Evolutionary conservation across 2,797 vertebrate species (phyloP).

Genomic region (Bradypodion ventrale): DNA sequence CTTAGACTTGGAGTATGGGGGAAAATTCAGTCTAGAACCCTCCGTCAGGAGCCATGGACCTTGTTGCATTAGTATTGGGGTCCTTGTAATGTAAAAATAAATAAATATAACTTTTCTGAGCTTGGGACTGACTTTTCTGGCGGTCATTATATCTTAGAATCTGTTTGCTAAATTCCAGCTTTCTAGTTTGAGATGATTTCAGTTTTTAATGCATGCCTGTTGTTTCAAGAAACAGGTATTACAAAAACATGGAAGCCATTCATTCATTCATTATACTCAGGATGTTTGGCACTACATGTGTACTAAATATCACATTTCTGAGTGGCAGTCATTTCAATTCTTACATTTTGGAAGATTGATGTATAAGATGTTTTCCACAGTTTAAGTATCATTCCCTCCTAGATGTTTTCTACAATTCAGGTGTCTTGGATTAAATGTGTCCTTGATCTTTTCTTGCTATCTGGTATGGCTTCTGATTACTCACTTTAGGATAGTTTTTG

Average conservation of each 20-base stretch:
- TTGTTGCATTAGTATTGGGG: no score
- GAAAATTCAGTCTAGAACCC: no score
- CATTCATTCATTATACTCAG: background rate
- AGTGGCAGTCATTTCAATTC: no score
- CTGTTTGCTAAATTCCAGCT: background rate
- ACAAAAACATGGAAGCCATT: background rate
- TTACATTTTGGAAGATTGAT: background rate
- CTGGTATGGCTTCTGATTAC: background rate
- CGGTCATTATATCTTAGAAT: no score
- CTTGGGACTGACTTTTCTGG: background rate
- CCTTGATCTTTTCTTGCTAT: background rate
- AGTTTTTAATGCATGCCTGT: background rate
- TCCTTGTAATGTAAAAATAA: no score
- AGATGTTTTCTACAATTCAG: background rate
- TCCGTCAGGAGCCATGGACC: no score
- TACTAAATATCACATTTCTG: background rate
- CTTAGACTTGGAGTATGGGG: no score
- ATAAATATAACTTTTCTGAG: no score
- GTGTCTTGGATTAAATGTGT: background rate
- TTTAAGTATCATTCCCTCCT: background rate
- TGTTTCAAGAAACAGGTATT: background rate
- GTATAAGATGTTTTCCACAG: background rate
- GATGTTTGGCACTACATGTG: background rate
- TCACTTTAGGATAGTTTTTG: background rate
- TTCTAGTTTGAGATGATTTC: background rate